Evolutionary conservation across 2,113 vertebrate species (phyloP), one percentile per base, ranked within the genome.

Genomic region (Halcyon senegalensis): DNA sequence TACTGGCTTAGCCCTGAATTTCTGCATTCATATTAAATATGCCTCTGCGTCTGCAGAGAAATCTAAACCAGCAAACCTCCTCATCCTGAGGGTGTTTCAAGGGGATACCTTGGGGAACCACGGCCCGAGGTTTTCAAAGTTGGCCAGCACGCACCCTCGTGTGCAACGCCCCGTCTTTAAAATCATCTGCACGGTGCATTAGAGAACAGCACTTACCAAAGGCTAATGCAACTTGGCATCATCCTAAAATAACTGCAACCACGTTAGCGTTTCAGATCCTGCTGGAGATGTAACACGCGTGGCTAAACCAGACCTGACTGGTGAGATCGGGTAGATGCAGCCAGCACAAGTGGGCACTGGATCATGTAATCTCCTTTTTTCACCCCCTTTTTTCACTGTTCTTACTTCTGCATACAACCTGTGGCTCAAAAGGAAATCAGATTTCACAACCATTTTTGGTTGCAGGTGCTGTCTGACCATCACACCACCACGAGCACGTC

Each of bases 121-220:
- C 0, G 0, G 46, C 31, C 33, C 3, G 0, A 0, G 4, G 35
- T 59, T 88, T 55, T 35, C 50, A 0, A 0, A 16, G 44, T 1
- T 48, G 51, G 43, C 31, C 87, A 85, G 56, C 4, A 3, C 0
- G 0, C 46, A 41, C 18, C 23, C 55, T 53, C 3, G 1, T 15
- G 41, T 3, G 2, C 24, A 58, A 46, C 3, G 2, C 48, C 31
- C 67, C 6, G 1, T 68, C 75, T 88, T 51, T 21, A 46, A 68
- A 70, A 63, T 53, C 70, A n/a, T 69, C 84, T 33, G 46, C 31
- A 51, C 2, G 3, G 60, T 56, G 2, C 35, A 48, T 90, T 89
- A 73, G 93, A n/a, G 72, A 94, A 90, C 85, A 78, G 35, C 43
- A 31, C 35, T 82, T 37, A n/a, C 33, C 90, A 43, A 50, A 89